These are phyloP conservation scores for Isotomurus palustris DNA, from an alignment of 2,888 invertebrate species.

Conservation along the genomic window DNA sequence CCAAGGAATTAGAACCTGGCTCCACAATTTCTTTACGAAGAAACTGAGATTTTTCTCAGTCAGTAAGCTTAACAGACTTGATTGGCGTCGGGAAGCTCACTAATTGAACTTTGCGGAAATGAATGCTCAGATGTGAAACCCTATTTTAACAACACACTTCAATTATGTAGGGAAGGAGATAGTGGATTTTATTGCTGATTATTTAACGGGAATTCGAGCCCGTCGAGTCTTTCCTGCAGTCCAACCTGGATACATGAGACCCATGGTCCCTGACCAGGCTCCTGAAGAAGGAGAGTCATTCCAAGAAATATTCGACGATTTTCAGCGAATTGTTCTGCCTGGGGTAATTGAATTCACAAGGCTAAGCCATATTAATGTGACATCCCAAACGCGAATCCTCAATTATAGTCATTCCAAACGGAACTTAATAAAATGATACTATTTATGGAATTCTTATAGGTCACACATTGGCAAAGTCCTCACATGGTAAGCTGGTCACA, in stretches of 20 bases:
- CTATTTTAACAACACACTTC: conserved; percentile 14
- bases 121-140: conserved; percentile 27
- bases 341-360: conserved; percentile 64
- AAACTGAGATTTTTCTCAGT: no score
- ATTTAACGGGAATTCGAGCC: conserved; percentile 83
- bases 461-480: conserved; percentile 93
- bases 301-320: conserved; percentile 86
- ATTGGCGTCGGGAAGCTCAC: conserved; percentile 26
- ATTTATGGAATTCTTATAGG: conserved; percentile 50
- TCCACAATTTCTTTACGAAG: no score
- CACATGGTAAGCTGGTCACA: conserved; percentile 58
- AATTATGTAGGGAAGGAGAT: conserved; percentile 78
- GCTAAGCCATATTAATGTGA: not conserved
- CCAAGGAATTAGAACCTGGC: no score
- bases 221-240: conserved; percentile 61
- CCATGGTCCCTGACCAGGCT: conserved; percentile 77
- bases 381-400: no score
- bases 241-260: conserved; percentile 69
- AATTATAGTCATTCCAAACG: no score
- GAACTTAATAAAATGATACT: not conserved
- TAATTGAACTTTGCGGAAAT: conserved; percentile 35
- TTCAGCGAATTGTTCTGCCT: conserved; percentile 93
- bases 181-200: conserved; percentile 97
- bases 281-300: conserved; percentile 83
- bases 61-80: conserved; percentile 11